Evolutionary conservation across 2,888 invertebrate species (phyloP), one percentile per base, ranked within the genome.

Genomic region (Nymphalis c-album): DNA sequence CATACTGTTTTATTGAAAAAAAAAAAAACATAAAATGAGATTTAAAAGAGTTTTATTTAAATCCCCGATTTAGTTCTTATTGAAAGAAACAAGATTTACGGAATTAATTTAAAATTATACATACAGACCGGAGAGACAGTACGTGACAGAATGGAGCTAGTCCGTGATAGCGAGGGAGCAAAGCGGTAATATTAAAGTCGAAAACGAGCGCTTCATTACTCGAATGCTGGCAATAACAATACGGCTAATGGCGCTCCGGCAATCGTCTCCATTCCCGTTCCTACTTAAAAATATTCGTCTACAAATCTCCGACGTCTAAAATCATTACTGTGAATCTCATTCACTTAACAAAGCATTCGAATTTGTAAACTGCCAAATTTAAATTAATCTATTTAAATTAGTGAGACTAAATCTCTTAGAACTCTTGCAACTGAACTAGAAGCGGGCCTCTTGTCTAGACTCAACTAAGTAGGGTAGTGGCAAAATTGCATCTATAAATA

Each of bases 201-300:
- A 87, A 87, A 91, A 91, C 88, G 91, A 88, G 86, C 88, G 85
- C 81, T 90, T 91, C 89, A 91, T 92, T 91, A 90, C 90, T 80
- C 83, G 80, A 89, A 89, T 87, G 86, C 84, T 80, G 85, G 88
- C 84, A 88, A 91, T 92, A 92, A 91, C 91, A 92, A 91, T 91
- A 90, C 87, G 81, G 84, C 85, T 91, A 92, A 92, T 90, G 87
- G 89, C 78, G 78, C 84, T 82, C 80, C 79, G 76, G 86, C 85
- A 84, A 89, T 87, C 85, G 80, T 85, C 86, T 86, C 85, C 80
- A 85, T 84, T 85, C 86, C 83, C 84, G 81, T 79, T 82, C 83
- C 82, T 76, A 83, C 81, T 86, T 76, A 79, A 85, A 88, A 86
- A 85, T 83, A 79, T 81, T 81, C 81, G 78, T 78, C 75, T 78